Conservation (phyloP, 1,140 invertebrate species). For the Phocides pigmalion region DNA sequence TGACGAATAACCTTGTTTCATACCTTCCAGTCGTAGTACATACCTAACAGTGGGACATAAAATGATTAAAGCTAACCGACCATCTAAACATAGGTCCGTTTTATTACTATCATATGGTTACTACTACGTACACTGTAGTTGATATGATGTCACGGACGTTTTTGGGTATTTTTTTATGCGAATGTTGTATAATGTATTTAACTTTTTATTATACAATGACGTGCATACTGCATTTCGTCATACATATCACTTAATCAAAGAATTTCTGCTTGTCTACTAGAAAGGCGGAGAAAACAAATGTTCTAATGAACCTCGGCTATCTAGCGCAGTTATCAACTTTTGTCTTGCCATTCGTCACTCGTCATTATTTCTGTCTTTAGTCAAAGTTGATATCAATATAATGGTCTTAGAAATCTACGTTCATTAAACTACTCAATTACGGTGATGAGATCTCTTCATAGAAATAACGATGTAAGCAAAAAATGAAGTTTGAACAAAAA, state of each 20-base stretch:
- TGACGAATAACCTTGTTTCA: too few relatives aligned
- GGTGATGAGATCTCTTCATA: not conserved
- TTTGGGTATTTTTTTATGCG: too few relatives aligned
- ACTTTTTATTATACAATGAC: not conserved
- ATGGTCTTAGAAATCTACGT: conserved; percentile 7
- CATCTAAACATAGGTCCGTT: too few relatives aligned
- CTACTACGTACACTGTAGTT: too few relatives aligned
- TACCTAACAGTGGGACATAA: too few relatives aligned
- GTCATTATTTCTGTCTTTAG: conserved; percentile 22
- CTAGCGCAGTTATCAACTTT: conserved; percentile 16
- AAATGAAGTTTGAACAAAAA: too few relatives aligned
- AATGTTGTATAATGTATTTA: too few relatives aligned
- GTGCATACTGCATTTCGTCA: not conserved
- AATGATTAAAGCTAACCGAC: too few relatives aligned
- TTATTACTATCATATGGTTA: too few relatives aligned
- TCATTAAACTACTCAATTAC: conserved; percentile 12
- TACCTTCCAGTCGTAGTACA: too few relatives aligned
- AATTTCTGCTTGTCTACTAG: conserved; percentile 2
- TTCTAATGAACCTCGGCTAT: conserved; percentile 16
- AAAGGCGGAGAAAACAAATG: conserved; percentile 6
- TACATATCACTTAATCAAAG: not conserved
- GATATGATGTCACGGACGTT: too few relatives aligned
- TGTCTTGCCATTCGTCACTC: conserved; percentile 5
- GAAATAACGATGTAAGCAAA: too few relatives aligned
- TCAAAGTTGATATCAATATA: conserved; percentile 19